Evolutionary conservation across 1,140 invertebrate genomes (phyloP), one percentile per base, ranked within the genome.

Genomic region (Penaeus vannamei): DNA sequence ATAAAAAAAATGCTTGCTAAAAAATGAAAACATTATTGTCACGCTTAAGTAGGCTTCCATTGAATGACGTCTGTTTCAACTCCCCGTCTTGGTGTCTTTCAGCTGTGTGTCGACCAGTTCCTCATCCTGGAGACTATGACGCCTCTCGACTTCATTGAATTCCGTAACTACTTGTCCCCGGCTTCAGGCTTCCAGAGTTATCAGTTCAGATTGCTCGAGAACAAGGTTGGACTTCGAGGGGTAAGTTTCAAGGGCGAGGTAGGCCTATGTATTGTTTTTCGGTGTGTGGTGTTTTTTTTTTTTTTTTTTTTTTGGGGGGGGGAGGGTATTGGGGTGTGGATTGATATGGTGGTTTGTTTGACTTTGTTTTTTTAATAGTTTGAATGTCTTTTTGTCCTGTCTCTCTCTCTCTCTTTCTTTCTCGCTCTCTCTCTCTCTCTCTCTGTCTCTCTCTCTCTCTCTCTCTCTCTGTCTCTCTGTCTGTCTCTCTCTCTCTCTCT

Each of bases 121-220:
- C 96, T 97, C 92, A 99, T 99, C 91, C 93, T 99, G 84, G 99
- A 99, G 93, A 99, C 98, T 0, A 99, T 99, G 98, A 98, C 97
- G 0, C 98, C 98, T 0, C 93, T 98, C 80, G 98, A 99, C 94
- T 99, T 99, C 92, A 98, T 99, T 95, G 98, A 98, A 90, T 99
- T 99, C 93, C 94, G 98, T 66, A 95, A 96, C 88, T 98, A 98
- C 92, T 93, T 99, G 7, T 96, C 97, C 3, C 97, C 98, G 0
- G 98, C 98, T 0, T 99, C 98, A 0, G 99, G 99, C 2, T 99
- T 99, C 93, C 99, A 99, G 92, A 99, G 98, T 91, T 93, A 99
- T 32, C 99, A 99, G 93, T 99, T 99, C 93, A 95, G 98, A 10
- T 93, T 99, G 1, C 93, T 99, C 26, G 98, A 99, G 94, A 99